Conservation (phyloP, 2,113 vertebrate species). For the Syngnathus scovelli region DNA sequence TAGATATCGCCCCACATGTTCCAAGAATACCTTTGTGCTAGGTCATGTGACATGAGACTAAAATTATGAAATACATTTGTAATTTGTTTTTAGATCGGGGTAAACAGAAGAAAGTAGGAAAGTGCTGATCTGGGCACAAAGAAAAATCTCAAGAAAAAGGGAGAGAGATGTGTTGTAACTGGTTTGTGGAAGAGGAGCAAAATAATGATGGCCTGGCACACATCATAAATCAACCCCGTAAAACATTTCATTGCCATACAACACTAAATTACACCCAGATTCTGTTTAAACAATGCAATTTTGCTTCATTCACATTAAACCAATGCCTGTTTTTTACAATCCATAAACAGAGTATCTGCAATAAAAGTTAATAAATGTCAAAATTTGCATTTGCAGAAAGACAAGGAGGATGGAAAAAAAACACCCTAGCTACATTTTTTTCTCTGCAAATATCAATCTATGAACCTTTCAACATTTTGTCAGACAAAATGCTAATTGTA, state of each 20-base stretch:
- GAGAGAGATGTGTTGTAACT: slow-evolving; percentile 80
- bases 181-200: slow-evolving; percentile 93
- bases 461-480: slow-evolving; percentile 99
- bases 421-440: slow-evolving; percentile 89
- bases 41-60: no score
- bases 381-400: slow-evolving; percentile 92
- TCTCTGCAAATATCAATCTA: slow-evolving; percentile 97
- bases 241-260: slow-evolving; percentile 97
- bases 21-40: no score
- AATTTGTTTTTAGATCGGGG: slow-evolving; percentile 98
- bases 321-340: slow-evolving; percentile 98
- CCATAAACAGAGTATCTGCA: slow-evolving; percentile 97
- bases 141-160: slow-evolving; percentile 64
- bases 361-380: slow-evolving; percentile 99
- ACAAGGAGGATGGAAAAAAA: slow-evolving; percentile 15
- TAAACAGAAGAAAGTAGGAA: slow-evolving; percentile 98
- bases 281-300: slow-evolving; percentile 99
- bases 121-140: slow-evolving; percentile 74
- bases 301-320: slow-evolving; percentile 98
- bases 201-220: slow-evolving; percentile 75
- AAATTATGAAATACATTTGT: slow-evolving; percentile 64
- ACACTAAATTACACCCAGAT: slow-evolving; percentile 98
- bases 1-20: no score
- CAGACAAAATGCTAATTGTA: slow-evolving; percentile 99
- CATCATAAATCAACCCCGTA: slow-evolving; percentile 98